Evolutionary conservation across 1,140 invertebrate species (phyloP), one percentile per base, ranked within the genome.

Genomic region (Glossosoma conforme): DNA sequence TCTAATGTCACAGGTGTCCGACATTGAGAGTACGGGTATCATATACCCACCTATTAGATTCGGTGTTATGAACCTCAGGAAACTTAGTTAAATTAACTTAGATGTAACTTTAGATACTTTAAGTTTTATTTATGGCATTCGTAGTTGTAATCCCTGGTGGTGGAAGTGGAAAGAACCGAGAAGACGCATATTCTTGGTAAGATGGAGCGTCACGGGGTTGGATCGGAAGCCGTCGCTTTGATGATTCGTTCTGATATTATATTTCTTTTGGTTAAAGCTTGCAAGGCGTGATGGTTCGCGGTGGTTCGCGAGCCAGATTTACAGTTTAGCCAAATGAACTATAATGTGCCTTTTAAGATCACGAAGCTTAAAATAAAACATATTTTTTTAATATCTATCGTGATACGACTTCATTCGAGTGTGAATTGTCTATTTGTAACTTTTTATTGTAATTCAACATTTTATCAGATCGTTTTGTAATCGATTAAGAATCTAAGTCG

Each of bases 1-100:
- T 44, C 15, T 28, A 19, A 46, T 46, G 42, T 56, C 47, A 45
- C 45, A 32, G 48, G 14, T 46, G 54, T 36, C 32, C 44, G 46
- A 45, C 35, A 45, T 53, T 46, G 30, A 25, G 48, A 33, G 54
- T 56, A 51, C 55, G 48, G 55, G 55, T 57, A 57, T 57, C 46
- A 48, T 57, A 52, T 57, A 57, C 55, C 45, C 42, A 43, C 13
- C 17, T 6, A 38, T n/a, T 49, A 44, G 51, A 18, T 46, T 53
- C 51, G 42, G 28, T 50, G 47, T 50, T 42, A 47, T 40, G 37
- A 33, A 41, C 21, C 15, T 18, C 19, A 18, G 9, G 21, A n/a
- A n/a, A n/a, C n/a, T n/a, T n/a, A n/a, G n/a, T n/a, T n/a, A n/a
- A n/a, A n/a, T n/a, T n/a, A n/a, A n/a, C n/a, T n/a, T n/a, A n/a